Conservation (phyloP, 2,888 invertebrate species). For the Torymus auratus region DNA sequence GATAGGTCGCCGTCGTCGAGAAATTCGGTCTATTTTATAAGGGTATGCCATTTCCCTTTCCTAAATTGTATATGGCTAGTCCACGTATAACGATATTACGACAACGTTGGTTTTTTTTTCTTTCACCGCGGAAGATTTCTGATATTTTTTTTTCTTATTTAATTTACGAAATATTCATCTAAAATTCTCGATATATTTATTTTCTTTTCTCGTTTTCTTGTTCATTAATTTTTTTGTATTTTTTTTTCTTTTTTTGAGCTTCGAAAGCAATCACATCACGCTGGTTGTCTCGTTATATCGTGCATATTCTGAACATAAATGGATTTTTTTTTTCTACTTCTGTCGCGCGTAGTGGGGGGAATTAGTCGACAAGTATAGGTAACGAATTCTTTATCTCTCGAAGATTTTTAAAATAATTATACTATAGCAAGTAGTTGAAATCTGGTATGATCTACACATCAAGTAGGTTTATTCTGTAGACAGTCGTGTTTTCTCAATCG, state of each 20-base stretch:
- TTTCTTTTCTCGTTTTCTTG: not conserved
- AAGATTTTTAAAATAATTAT: slow-evolving; percentile 52
- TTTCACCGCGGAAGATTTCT: slow-evolving; percentile 35
- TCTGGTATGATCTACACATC: slow-evolving; percentile 54
- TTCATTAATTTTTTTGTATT: slow-evolving; percentile 6
- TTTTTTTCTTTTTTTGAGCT: slow-evolving; percentile 2
- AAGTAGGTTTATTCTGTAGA: slow-evolving; percentile 47
- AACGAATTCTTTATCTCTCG: slow-evolving; percentile 22
- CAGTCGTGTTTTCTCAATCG: slow-evolving; percentile 44
- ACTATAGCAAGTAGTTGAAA: slow-evolving; percentile 47
- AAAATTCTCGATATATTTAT: slow-evolving; percentile 33
- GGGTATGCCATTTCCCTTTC: slow-evolving; percentile 33
- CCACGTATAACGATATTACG: slow-evolving; percentile 48
- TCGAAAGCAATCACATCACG: slow-evolving; percentile 14
- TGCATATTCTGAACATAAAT: slow-evolving; percentile 21
- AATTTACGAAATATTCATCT: slow-evolving; percentile 47
- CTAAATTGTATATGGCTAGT: slow-evolving; percentile 54
- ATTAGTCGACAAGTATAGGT: slow-evolving; percentile 23
- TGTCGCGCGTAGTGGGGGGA: not conserved
- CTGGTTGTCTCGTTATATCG: slow-evolving; percentile 12
- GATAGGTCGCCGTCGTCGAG: not conserved
- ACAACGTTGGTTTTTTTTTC: not conserved
- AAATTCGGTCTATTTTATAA: slow-evolving; percentile 46
- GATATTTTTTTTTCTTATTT: slow-evolving; percentile 8
- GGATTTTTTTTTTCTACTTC: slow-evolving; percentile 18